These are phyloP conservation scores for Drosophila maculinotata DNA, from an alignment of 2,888 invertebrate genomes.

Conservation along the genomic window DNA sequence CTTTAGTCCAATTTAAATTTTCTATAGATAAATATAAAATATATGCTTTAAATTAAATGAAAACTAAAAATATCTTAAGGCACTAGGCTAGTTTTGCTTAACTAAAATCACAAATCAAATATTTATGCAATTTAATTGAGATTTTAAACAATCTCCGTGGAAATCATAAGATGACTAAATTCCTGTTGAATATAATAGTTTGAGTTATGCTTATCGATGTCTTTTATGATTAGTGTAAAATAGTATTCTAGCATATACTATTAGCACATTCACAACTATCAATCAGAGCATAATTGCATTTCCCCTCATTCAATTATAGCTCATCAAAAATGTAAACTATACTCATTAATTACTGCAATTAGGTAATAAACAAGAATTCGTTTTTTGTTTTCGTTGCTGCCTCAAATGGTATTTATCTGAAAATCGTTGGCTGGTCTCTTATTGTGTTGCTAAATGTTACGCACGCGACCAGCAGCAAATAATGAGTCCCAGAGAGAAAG, in stretches of 20 bases:
- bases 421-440: conserved; percentile 34
- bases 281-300: conserved; percentile 38
- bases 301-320: conserved; percentile 25
- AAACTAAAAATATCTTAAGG: not conserved
- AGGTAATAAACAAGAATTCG: conserved; percentile 46
- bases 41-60: not conserved
- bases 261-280: not conserved
- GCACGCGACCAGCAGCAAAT: conserved; percentile 52
- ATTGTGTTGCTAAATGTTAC: conserved; percentile 39
- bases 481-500: conserved; percentile 10
- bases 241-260: too few relatives aligned
- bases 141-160: too few relatives aligned
- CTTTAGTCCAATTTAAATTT: not conserved
- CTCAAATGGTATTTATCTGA: conserved; percentile 39
- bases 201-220: too few relatives aligned
- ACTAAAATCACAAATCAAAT: not conserved
- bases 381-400: conserved; percentile 37
- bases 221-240: too few relatives aligned
- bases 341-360: conserved; percentile 77
- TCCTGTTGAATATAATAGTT: too few relatives aligned
- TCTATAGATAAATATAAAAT: not conserved
- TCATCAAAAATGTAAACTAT: conserved; percentile 57
- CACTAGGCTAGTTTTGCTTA: not conserved
- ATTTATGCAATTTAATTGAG: not conserved
- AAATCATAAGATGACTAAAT: too few relatives aligned